Conservation (phyloP, 2,113 vertebrate species). For the Sterrhoptilus dennistouni region DNA sequence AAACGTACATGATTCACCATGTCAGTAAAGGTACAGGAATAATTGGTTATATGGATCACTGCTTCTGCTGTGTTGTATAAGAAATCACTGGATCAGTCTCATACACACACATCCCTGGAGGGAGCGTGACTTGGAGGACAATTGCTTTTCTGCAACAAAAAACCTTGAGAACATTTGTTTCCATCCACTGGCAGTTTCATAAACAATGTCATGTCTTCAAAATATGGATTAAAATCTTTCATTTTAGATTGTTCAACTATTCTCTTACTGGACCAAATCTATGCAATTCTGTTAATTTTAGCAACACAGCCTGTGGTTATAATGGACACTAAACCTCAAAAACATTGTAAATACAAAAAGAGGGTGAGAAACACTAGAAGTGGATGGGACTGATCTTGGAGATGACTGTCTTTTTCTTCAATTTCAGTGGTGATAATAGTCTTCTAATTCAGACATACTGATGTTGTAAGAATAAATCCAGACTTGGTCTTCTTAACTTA, state of each 20-base stretch:
- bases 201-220: neutral
- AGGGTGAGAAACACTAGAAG: neutral
- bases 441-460: neutral
- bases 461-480: neutral
- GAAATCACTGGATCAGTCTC: constrained; percentile 39
- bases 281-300: neutral
- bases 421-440: neutral
- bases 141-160: neutral
- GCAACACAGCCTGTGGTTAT: neutral
- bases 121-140: neutral
- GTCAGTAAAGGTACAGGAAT: constrained; percentile 54
- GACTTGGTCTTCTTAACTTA: neutral
- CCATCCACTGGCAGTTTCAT: neutral
- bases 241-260: neutral
- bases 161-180: neutral
- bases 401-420: neutral
- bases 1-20: constrained; percentile 34
- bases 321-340: neutral
- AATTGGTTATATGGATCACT: constrained; percentile 62
- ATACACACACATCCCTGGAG: neutral
- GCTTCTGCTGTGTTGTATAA: constrained; percentile 49
- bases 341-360: neutral
- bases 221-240: neutral
- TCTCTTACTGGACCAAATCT: neutral
- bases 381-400: neutral